Conservation (phyloP, 2,797 vertebrate genomes). For the Protonibea diacanthus region DNA sequence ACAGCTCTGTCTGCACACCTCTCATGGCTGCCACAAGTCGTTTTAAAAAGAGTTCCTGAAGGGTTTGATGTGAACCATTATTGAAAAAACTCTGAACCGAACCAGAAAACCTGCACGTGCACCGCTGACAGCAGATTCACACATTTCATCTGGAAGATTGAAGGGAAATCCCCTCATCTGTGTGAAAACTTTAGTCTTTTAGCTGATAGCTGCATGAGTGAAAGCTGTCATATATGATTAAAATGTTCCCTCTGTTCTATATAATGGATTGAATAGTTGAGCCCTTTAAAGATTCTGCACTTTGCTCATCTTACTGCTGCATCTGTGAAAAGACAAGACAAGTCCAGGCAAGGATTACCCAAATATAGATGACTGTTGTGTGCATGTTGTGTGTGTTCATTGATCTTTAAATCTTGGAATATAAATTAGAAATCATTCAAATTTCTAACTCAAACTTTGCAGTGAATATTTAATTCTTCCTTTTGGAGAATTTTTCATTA, state of each 20-base stretch:
- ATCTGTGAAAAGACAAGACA: too few species aligned
- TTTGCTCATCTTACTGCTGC: not conserved
- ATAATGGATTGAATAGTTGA: not conserved
- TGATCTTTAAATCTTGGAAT: not conserved
- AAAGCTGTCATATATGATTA: not conserved
- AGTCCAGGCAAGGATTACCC: not conserved
- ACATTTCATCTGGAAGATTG: conserved; percentile 28
- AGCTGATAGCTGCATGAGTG: not conserved
- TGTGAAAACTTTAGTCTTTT: conserved; percentile 16
- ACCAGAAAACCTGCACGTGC: not conserved
- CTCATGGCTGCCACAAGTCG: not conserved
- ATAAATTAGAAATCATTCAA: not conserved
- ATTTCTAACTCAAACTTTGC: not conserved
- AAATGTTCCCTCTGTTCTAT: not conserved
- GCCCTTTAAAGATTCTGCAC: not conserved
- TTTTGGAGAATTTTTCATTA: conserved; percentile 48
- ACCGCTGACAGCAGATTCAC: not conserved
- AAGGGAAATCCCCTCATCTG: not conserved
- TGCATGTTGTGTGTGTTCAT: not conserved
- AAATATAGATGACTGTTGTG: not conserved
- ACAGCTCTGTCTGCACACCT: not conserved
- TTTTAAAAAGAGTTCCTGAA: conserved; percentile 11
- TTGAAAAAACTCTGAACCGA: not conserved
- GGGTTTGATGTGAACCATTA: not conserved
- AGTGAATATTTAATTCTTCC: conserved; percentile 6